A percentile compares a stretch with the other conserved stretches of the same genome.
phyloP scores from a whole-genome alignment of 2,113 vertebrate genomes.

The Bubo bubo region DNA sequence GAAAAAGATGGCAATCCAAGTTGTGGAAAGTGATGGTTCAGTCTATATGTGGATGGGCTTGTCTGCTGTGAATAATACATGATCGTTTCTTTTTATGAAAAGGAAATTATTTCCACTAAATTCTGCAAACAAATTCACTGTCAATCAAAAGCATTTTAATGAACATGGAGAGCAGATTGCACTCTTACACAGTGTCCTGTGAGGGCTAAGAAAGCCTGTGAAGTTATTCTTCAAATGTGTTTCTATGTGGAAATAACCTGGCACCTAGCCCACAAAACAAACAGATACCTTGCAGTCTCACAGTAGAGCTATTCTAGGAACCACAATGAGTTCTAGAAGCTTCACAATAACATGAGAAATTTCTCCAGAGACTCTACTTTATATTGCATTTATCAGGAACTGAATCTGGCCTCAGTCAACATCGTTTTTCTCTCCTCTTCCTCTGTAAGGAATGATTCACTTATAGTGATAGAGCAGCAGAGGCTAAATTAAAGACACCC shows the following conservation, averaged over 20 bases:
- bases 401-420: background rate
- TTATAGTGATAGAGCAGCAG: background rate
- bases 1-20: background rate
- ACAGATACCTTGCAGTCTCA: constrained; percentile 12
- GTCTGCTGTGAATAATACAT: accelerated
- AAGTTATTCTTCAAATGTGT: background rate
- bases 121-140: background rate
- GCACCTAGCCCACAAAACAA: constrained; percentile 7
- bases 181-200: background rate
- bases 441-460: background rate
- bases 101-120: background rate
- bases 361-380: background rate
- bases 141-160: background rate
- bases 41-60: background rate
- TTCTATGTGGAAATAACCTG: background rate
- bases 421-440: background rate
- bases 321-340: background rate
- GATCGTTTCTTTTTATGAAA: background rate
- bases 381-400: background rate
- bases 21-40: background rate
- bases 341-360: background rate
- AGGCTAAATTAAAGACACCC: background rate
- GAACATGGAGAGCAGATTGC: background rate
- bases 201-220: background rate
- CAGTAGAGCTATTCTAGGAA: constrained; percentile 15